These are phyloP conservation scores for Agriopis marginaria DNA, from an alignment of 2,888 invertebrate species.

Conservation along the genomic window DNA sequence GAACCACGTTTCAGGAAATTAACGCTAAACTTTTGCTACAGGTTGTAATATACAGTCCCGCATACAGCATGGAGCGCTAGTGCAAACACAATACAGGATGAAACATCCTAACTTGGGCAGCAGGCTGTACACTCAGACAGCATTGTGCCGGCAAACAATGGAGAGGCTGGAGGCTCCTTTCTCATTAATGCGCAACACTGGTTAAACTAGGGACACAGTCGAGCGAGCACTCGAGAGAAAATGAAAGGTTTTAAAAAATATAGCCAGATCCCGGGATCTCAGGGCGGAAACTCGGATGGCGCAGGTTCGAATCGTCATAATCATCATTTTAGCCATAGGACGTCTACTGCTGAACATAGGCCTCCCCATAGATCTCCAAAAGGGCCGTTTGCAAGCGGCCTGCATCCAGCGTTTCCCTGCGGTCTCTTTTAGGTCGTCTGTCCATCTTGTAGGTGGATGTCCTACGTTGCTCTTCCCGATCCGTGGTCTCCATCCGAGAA, in stretches of 20 bases:
- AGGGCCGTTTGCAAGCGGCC: no score
- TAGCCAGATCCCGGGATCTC: no score
- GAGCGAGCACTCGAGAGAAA: constrained; percentile 5
- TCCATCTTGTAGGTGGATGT: no score
- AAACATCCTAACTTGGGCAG: constrained; percentile 58
- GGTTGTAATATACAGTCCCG: constrained; percentile 33
- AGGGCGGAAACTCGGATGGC: no score
- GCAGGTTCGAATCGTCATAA: no score
- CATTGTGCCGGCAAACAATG: constrained; percentile 67
- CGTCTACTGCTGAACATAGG: no score
- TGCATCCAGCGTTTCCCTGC: no score
- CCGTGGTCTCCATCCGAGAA: no score
- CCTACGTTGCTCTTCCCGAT: no score
- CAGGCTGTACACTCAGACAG: constrained; percentile 57
- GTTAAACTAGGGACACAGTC: constrained; percentile 24
- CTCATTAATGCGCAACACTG: constrained; percentile 58
- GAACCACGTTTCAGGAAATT: constrained; percentile 30
- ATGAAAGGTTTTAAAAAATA: neutral
- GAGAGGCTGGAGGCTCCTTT: constrained; percentile 52
- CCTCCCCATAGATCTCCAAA: no score
- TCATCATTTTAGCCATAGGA: no score
- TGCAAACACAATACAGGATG: constrained; percentile 39
- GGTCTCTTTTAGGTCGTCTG: no score
- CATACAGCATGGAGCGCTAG: constrained; percentile 27
- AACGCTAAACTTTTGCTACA: constrained; percentile 30